Evolutionary conservation across 2,888 invertebrate genomes (phyloP), one percentile per base, ranked within the genome.

Genomic region (Drosophila hamatofila): DNA sequence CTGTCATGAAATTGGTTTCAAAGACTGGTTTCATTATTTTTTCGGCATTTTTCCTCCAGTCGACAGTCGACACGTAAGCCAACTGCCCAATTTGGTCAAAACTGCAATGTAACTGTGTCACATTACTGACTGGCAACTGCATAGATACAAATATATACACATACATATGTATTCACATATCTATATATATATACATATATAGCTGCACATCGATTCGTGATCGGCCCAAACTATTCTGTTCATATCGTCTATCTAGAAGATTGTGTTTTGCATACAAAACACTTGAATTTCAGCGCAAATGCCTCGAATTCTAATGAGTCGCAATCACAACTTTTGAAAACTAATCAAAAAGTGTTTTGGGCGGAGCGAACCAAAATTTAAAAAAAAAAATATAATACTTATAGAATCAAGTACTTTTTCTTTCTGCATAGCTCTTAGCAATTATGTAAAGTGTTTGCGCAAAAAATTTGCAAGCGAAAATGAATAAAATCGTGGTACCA

Each of bases 401-500:
- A n/a, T 18, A 49, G 56, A 68, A 42, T 1, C 42, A 12, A 9
- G 27, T 23, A 27, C 56, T 27, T 14, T 33, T 60, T 37, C 37
- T 56, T 42, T 56, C 23, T 56, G 12, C 46, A 37, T 61, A 88
- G 84, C 81, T 70, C 76, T 81, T 68, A 76, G 69, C 76, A 76
- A 88, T 86, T 81, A 88, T 83, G 89, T 83, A 88, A 83, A 86
- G 75, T 62, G 68, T 63, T 51, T 78, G 72, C 52, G 69, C 41
- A 37, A 48, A 64, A 62, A 75, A 72, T 61, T 72, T 66, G 55
- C 65, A 69, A 75, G 63, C 68, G 78, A 85, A 88, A 90, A 87
- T 90, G 89, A 89, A 86, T 86, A 89, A 89, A 89, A 83, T 88
- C 76, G 88, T 89, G 81, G 83, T 90, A 81, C 86, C 88, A 82